Base-by-base conservation (phyloP, 2,797 vertebrate species). In the Selene dorsalis region DNA sequence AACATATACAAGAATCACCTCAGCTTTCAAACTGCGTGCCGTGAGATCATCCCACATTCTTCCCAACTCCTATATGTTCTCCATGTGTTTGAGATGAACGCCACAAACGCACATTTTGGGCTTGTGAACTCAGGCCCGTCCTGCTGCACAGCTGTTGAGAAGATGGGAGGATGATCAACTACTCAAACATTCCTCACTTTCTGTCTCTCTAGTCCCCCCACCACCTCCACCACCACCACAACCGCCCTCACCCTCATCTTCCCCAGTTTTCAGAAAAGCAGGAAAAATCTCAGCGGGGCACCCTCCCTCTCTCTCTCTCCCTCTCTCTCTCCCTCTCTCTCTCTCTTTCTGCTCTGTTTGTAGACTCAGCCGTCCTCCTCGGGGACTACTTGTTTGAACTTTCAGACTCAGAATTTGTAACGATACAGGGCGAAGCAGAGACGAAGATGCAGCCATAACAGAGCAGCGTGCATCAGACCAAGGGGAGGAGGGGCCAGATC, bases 391-490 rank as follows among this genome's bases (percentile, higher is more conserved):
- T 79, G 85, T 93, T 92, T 90, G 90, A 93, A 92, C 86, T 91
- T 80, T 87, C 79, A 69, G 73, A 91, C 91, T 91, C 87, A 87
- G 84, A 91, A 92, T 91, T 76, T 91, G 87, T 91, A 90, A 91
- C 45, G 81, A 88, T 75, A 79, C 38, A 16, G 69, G 79, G 83
- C 73, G 78, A 84, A 84, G 90, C 85, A 63, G 73, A 43, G 41
- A 14, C 83, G 26, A 14, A 81, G 87, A 85, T 66, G 78, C 47
- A 38, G 82, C 75, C 75, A 61, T 79, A 82, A 82, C 78, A 79
- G 79, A 83, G 71, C 24, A 52, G 26, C 45, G 18, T 52, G 73
- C 68, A 83, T 85, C 80, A 84, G 82, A 82, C 82, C 58, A 0
- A 77, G 73, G 39, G 32, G 22, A 83, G 75, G 84, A 84, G 74